A percentile compares a stretch with the other conserved stretches of the same genome.
phyloP scores from a whole-genome alignment of 2,888 invertebrate species.

The Hirudinaria manillensis region DNA sequence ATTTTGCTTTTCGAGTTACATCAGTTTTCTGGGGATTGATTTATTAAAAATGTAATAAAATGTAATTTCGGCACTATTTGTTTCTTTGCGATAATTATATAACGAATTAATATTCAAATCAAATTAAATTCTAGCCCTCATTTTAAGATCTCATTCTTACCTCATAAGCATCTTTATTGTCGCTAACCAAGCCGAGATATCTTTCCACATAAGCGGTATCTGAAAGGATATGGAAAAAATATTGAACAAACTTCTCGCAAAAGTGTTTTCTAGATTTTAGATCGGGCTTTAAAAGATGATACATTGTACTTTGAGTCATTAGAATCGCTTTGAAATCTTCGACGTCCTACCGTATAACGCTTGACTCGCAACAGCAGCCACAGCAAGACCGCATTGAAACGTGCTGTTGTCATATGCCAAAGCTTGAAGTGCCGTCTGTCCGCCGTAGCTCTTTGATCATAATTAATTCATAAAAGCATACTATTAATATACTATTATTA shows the following conservation, averaged over 20 bases:
- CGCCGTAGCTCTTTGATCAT: constrained; percentile 71
- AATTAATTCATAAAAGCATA: no score
- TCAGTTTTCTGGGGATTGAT: constrained; percentile 61
- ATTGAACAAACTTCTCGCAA: no score
- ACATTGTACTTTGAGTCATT: no score
- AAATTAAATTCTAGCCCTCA: background rate
- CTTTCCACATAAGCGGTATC: constrained; percentile 92
- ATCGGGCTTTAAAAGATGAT: no score
- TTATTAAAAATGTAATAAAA: no score
- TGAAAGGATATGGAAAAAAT: constrained; percentile 54
- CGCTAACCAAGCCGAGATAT: constrained; percentile 87
- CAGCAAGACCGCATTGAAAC: constrained; percentile 87
- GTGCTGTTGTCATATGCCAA: constrained; percentile 71
- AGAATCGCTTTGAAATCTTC: no score
- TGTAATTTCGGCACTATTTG: no score
- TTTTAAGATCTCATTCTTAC: background rate
- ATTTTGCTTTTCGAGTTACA: constrained; percentile 74
- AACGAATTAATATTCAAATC: background rate
- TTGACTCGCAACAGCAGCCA: constrained; percentile 93
- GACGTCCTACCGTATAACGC: constrained; percentile 74
- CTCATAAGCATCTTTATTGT: constrained; percentile 69
- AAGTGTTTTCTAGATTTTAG: no score
- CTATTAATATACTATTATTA: no score
- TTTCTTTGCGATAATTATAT: no score
- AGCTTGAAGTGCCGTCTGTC: constrained; percentile 79